Conservation (phyloP, 2,113 vertebrate species). For the Carassius gibelio region DNA sequence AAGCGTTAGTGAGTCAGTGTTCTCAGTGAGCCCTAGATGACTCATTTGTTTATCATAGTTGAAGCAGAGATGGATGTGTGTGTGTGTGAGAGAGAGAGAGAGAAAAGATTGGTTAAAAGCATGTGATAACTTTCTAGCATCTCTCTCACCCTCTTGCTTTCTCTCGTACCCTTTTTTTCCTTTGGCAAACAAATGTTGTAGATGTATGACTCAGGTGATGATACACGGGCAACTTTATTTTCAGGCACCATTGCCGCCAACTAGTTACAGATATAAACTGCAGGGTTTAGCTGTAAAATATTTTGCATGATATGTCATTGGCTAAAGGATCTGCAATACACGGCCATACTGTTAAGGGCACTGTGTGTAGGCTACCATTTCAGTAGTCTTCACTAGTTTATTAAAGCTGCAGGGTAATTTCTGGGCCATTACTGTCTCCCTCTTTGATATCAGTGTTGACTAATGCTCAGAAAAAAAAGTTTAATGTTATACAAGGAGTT, state of each 20-base stretch:
- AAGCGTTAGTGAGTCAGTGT: slow-evolving; percentile 60
- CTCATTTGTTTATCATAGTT: slow-evolving; percentile 63
- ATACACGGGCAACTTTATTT: slow-evolving; percentile 1
- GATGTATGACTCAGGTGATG: slow-evolving; percentile 14
- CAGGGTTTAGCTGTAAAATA: not conserved
- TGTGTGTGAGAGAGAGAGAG: not conserved
- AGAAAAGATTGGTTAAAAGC: slow-evolving; percentile 41
- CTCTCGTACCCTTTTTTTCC: not conserved
- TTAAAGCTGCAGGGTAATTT: not conserved
- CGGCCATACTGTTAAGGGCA: not conserved
- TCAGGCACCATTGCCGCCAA: not conserved
- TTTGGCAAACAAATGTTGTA: slow-evolving; percentile 14
- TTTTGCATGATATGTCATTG: not conserved
- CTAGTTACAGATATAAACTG: slow-evolving; percentile 12
- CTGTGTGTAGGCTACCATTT: not conserved
- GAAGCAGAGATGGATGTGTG: slow-evolving; percentile 41
- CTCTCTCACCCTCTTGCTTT: not conserved
- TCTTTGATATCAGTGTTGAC: not conserved
- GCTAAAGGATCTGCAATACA: not conserved
- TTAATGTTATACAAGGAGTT: not conserved
- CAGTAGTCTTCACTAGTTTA: not conserved
- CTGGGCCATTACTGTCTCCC: not conserved
- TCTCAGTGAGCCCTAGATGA: slow-evolving; percentile 57
- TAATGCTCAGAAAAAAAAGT: not conserved
- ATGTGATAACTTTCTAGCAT: slow-evolving; percentile 27